Percentiles rank a stretch among this genome's conserved stretches.
These are phyloP conservation scores for Thysanoteuthis rhombus DNA, from an alignment of 2,888 invertebrate species.

Conservation along the genomic window DNA sequence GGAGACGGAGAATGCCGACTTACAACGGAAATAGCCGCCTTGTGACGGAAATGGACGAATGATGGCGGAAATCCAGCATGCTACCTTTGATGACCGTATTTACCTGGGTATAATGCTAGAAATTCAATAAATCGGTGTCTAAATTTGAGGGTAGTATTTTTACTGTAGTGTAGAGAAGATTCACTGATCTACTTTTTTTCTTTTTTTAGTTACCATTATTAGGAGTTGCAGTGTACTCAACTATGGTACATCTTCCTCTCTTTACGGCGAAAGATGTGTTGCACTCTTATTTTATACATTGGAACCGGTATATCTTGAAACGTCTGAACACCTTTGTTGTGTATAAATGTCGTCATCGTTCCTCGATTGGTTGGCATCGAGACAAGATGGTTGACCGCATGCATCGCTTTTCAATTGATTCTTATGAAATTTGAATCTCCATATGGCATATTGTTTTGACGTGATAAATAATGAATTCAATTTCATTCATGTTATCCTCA, in stretches of 20 bases:
- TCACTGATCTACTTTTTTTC: too few relatives aligned
- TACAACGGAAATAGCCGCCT: too few relatives aligned
- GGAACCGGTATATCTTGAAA: not conserved
- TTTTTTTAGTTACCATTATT: not conserved
- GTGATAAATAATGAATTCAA: too few relatives aligned
- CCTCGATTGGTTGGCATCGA: not conserved
- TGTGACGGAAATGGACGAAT: not conserved
- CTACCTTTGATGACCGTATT: not conserved
- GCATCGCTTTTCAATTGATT: too few relatives aligned
- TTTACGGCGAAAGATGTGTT: too few relatives aligned
- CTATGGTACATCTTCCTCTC: not conserved
- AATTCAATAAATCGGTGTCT: too few relatives aligned
- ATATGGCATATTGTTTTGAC: too few relatives aligned
- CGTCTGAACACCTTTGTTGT: not conserved
- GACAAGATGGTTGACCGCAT: too few relatives aligned
- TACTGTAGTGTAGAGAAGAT: too few relatives aligned
- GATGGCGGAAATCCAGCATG: not conserved
- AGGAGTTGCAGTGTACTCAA: not conserved
- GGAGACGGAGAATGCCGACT: not conserved
- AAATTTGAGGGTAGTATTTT: too few relatives aligned
- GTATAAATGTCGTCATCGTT: not conserved
- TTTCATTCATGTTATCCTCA: not conserved
- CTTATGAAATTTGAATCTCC: too few relatives aligned
- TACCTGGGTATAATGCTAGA: too few relatives aligned
- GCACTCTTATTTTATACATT: not conserved